phyloP scores from a whole-genome alignment of 1,140 invertebrate species.

The Drosophila albomicans region DNA sequence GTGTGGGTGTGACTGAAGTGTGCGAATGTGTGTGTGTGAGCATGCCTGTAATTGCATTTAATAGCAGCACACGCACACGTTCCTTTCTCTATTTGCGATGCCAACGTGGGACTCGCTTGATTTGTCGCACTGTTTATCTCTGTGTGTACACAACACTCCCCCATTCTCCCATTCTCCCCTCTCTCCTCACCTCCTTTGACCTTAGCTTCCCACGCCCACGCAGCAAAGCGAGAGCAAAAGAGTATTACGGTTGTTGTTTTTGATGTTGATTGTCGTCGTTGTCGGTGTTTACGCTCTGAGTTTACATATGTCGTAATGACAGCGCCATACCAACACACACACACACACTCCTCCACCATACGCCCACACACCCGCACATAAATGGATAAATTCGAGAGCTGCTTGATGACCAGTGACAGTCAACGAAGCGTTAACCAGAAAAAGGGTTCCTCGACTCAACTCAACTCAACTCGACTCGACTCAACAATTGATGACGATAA shows the following conservation, averaged over 20 bases:
- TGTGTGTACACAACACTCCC: conserved; percentile 8
- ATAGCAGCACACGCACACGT: conserved; percentile 43
- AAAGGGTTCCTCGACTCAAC: conserved; percentile 20
- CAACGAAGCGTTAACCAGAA: conserved; percentile 60
- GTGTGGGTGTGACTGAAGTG: conserved; percentile 40
- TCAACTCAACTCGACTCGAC: background rate
- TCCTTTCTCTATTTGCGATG: conserved; percentile 36
- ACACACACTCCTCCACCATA: background rate
- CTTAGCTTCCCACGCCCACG: background rate
- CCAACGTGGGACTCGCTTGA: conserved; percentile 51
- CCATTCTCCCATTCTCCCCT: no score
- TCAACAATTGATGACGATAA: conserved; percentile 17
- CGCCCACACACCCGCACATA: conserved; percentile 10
- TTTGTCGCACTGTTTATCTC: conserved; percentile 66
- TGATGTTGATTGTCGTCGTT: conserved; percentile 69
- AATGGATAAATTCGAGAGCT: conserved; percentile 52
- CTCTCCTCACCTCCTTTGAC: background rate
- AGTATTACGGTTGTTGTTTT: conserved; percentile 45
- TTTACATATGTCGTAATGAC: conserved; percentile 74
- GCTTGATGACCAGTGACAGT: conserved; percentile 52
- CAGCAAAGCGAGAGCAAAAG: background rate
- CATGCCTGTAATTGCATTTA: conserved; percentile 79
- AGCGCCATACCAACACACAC: conserved; percentile 26
- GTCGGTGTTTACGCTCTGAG: conserved; percentile 49
- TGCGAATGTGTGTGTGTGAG: conserved; percentile 46